Evolutionary conservation across 1,140 invertebrate genomes (phyloP).

Genomic region (Diprion similis): DNA sequence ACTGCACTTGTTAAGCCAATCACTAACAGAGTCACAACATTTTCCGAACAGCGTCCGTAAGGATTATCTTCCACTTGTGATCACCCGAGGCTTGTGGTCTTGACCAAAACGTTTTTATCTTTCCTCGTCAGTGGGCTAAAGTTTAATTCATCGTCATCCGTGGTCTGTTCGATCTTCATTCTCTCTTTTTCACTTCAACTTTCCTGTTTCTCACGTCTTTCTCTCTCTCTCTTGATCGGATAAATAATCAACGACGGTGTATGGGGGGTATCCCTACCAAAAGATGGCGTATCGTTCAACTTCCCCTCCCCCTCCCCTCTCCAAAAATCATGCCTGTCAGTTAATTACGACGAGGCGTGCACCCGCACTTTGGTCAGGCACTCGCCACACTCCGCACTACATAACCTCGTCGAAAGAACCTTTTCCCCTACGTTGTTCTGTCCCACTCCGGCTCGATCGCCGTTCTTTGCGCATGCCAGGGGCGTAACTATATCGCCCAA

Average conservation of each 20-base stretch:
- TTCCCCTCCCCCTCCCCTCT: too few relatives aligned
- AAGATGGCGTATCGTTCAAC: not conserved
- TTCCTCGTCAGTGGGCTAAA: not conserved
- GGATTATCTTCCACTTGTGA: too few relatives aligned
- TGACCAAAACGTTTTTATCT: not conserved
- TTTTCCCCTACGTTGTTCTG: not conserved
- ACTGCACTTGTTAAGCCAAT: not conserved
- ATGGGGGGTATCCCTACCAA: not conserved
- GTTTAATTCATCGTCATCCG: not conserved
- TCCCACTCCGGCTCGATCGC: not conserved
- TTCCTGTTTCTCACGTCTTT: not conserved
- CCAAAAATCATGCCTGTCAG: not conserved
- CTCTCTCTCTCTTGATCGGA: not conserved
- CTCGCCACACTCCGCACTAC: not conserved
- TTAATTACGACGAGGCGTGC: not conserved
- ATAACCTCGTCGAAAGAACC: not conserved
- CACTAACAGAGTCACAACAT: not conserved
- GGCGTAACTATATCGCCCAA: not conserved
- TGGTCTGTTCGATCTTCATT: not conserved
- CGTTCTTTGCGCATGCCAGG: not conserved
- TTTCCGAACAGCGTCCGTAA: too few relatives aligned
- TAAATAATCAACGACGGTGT: not conserved
- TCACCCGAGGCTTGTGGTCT: not conserved
- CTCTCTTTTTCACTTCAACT: not conserved
- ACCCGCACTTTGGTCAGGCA: not conserved